Percentiles rank a stretch among this genome's conserved stretches.
phyloP scores from a whole-genome alignment of 2,888 invertebrate species.

The Onchidella celtica region DNA sequence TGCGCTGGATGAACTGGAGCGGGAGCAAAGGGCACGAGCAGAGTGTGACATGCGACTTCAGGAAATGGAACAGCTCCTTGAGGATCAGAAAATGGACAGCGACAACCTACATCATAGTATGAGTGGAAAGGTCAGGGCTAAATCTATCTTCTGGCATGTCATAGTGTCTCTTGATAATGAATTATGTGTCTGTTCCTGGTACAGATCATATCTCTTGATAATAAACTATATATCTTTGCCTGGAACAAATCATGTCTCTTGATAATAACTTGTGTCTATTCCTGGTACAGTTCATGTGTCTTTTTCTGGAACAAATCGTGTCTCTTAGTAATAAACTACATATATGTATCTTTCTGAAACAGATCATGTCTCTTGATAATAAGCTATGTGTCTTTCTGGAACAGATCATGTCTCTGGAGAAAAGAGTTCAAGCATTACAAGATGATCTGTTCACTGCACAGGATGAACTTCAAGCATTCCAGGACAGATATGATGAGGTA shows the following conservation, averaged over 20 bases:
- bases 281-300: too few relatives aligned
- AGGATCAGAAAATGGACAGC: slow-evolving; percentile 68
- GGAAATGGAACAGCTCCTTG: slow-evolving; percentile 68
- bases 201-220: too few relatives aligned
- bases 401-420: slow-evolving; percentile 68
- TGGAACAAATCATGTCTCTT: too few relatives aligned
- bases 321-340: too few relatives aligned
- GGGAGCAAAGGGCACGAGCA: slow-evolving; percentile 57
- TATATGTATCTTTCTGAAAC: too few relatives aligned
- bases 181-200: too few relatives aligned
- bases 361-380: too few relatives aligned
- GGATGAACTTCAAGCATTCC: slow-evolving; percentile 66
- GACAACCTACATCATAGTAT: slow-evolving; percentile 67
- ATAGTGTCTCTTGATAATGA: neutral
- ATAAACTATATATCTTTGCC: too few relatives aligned
- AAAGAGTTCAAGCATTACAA: slow-evolving; percentile 65
- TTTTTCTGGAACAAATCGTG: too few relatives aligned
- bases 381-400: too few relatives aligned
- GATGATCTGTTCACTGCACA: slow-evolving; percentile 71
- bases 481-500: slow-evolving; percentile 69
- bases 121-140: slow-evolving; percentile 62
- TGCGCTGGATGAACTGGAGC: slow-evolving; percentile 54
- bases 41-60: slow-evolving; percentile 63
- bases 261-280: too few relatives aligned
- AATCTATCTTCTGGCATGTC: neutral